Evolutionary conservation across 2,888 invertebrate species (phyloP).

Genomic region (Limnephilus marmoratus): DNA sequence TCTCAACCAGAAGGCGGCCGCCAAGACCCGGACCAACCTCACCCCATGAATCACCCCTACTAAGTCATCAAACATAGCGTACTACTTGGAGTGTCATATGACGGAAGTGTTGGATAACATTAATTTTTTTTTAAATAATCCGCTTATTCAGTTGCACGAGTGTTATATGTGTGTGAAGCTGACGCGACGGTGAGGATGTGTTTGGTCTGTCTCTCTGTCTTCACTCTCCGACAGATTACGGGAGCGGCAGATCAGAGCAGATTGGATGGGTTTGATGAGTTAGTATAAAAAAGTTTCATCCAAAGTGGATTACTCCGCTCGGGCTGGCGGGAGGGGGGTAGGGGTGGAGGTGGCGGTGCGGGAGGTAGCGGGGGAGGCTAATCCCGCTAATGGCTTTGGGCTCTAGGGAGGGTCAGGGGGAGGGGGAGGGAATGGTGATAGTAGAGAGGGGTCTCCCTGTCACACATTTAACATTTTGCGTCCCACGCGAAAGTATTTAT

Average conservation of each 20-base stretch:
- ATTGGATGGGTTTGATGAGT: conserved; percentile 48
- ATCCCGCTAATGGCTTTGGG: conserved; percentile 45
- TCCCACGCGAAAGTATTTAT: not conserved
- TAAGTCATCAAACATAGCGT: too few species aligned
- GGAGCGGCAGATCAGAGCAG: conserved; percentile 9
- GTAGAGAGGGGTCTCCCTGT: not conserved
- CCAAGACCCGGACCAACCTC: too few species aligned
- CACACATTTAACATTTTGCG: not conserved
- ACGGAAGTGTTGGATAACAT: too few species aligned
- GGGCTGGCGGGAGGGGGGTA: not conserved
- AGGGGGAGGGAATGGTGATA: not conserved
- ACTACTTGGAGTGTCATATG: too few species aligned
- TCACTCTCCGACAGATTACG: not conserved
- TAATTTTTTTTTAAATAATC: too few species aligned
- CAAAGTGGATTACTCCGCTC: conserved; percentile 47
- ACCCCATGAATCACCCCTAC: too few species aligned
- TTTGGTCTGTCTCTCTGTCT: not conserved
- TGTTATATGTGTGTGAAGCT: not conserved
- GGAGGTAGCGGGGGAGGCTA: conserved; percentile 26
- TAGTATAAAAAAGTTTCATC: conserved; percentile 51
- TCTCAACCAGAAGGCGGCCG: too few species aligned
- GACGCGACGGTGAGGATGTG: not conserved
- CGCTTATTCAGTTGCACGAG: too few species aligned
- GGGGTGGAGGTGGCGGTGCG: not conserved
- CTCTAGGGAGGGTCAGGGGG: not conserved